Evolutionary conservation across 2,888 invertebrate genomes (phyloP).

Genomic region (Cyaniris semiargus): DNA sequence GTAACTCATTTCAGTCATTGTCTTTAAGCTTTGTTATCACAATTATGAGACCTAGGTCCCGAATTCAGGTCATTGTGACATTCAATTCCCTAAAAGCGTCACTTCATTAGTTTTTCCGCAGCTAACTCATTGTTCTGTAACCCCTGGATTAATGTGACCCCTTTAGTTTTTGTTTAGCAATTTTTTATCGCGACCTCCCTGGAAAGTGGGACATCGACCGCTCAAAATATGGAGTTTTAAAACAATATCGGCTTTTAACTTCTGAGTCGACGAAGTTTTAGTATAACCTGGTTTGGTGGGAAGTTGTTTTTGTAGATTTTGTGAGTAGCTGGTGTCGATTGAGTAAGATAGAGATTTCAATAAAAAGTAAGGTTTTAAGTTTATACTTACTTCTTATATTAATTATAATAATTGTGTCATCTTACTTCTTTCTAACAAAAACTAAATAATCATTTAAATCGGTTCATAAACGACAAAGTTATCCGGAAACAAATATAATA

Average conservation of each 20-base stretch:
- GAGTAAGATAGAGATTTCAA: too few relatives aligned
- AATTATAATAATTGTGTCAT: too few relatives aligned
- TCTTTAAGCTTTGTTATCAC: neutral
- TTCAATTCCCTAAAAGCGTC: conserved; percentile 71
- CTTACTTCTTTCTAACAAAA: too few relatives aligned
- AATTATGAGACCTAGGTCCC: conserved; percentile 31
- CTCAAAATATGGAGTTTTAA: conserved; percentile 29
- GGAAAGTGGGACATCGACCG: conserved; percentile 41
- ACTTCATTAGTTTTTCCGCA: conserved; percentile 65
- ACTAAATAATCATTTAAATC: too few relatives aligned
- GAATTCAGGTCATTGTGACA: conserved; percentile 49
- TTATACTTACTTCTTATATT: too few relatives aligned
- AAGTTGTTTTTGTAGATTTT: neutral
- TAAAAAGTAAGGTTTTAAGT: too few relatives aligned
- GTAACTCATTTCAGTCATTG: neutral
- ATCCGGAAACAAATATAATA: too few relatives aligned
- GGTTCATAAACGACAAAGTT: too few relatives aligned
- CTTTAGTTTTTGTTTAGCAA: conserved; percentile 45
- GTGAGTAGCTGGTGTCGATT: neutral
- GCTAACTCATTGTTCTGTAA: conserved; percentile 66
- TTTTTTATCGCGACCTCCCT: conserved; percentile 41
- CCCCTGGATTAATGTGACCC: conserved; percentile 55
- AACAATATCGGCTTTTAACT: conserved; percentile 22
- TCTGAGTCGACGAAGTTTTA: neutral
- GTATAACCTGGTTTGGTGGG: neutral